Evolutionary conservation across 2,113 vertebrate species (phyloP).

Genomic region (Upupa epops): DNA sequence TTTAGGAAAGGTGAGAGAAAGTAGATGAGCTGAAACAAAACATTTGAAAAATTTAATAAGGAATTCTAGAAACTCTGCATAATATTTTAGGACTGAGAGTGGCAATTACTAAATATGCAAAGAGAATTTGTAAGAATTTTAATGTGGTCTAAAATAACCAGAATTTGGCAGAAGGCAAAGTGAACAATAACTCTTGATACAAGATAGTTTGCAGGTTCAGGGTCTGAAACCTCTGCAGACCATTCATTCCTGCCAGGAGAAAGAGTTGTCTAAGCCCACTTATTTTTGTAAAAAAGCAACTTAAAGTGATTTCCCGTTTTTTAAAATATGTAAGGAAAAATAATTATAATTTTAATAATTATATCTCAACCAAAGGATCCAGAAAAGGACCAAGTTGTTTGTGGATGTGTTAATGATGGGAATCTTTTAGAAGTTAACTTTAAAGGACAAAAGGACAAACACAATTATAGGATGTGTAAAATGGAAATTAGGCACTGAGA

Average conservation of each 20-base stretch:
- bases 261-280: neutral
- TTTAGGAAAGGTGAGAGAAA: neutral
- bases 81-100: neutral
- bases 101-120: neutral
- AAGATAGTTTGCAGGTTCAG: neutral
- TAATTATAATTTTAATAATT: constrained; percentile 12
- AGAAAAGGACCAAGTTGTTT: neutral
- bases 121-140: neutral
- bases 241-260: neutral
- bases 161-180: neutral
- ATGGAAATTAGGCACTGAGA: constrained; percentile 37
- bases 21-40: neutral
- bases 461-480: constrained; percentile 48
- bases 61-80: neutral
- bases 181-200: neutral
- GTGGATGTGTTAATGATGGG: constrained; percentile 42
- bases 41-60: neutral
- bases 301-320: constrained; percentile 4
- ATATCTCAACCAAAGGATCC: neutral
- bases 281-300: neutral
- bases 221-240: neutral
- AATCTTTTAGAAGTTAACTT: constrained; percentile 29
- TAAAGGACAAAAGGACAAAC: constrained; percentile 45
- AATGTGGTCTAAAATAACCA: neutral
- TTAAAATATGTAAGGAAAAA: neutral